These are phyloP conservation scores for Tetraodon nigroviridis DNA, from an alignment of 2,113 vertebrate genomes.

Conservation along the genomic window DNA sequence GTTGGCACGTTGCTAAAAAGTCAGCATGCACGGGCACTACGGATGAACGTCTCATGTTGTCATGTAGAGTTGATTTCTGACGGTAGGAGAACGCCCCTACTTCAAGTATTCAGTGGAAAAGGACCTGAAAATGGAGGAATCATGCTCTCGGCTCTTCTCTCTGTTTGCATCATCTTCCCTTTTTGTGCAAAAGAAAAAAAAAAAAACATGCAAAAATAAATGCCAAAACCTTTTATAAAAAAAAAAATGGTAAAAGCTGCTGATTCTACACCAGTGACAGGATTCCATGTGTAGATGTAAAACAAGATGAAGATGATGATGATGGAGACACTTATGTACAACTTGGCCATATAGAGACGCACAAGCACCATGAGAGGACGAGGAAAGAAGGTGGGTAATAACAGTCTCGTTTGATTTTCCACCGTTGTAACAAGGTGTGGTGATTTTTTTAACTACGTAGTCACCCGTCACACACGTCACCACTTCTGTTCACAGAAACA, in stretches of 20 bases:
- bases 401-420: slow-evolving; percentile 64
- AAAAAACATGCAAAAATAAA: slow-evolving; percentile 4
- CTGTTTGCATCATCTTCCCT: slow-evolving; percentile 64
- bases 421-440: slow-evolving; percentile 50
- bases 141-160: slow-evolving; percentile 54
- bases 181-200: neutral
- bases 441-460: slow-evolving; percentile 40
- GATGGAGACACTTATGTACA: slow-evolving; percentile 49
- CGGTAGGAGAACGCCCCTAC: slow-evolving; percentile 71
- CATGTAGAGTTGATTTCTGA: slow-evolving; percentile 60
- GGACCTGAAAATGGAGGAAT: slow-evolving; percentile 74
- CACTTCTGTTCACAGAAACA: slow-evolving; percentile 57
- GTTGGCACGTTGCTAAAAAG: slow-evolving; percentile 72
- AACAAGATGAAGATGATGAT: slow-evolving; percentile 14
- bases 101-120: slow-evolving; percentile 79
- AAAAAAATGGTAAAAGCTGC: slow-evolving; percentile 18
- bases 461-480: slow-evolving; percentile 62
- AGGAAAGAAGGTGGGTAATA: slow-evolving; percentile 41
- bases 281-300: slow-evolving; percentile 32
- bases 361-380: slow-evolving; percentile 44
- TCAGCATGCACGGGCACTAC: slow-evolving; percentile 63
- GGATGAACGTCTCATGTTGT: slow-evolving; percentile 55
- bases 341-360: slow-evolving; percentile 49
- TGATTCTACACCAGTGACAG: slow-evolving; percentile 45
- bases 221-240: slow-evolving; percentile 26